phyloP scores from a whole-genome alignment of 2,113 vertebrate genomes.

The Onychostoma macrolepis region DNA sequence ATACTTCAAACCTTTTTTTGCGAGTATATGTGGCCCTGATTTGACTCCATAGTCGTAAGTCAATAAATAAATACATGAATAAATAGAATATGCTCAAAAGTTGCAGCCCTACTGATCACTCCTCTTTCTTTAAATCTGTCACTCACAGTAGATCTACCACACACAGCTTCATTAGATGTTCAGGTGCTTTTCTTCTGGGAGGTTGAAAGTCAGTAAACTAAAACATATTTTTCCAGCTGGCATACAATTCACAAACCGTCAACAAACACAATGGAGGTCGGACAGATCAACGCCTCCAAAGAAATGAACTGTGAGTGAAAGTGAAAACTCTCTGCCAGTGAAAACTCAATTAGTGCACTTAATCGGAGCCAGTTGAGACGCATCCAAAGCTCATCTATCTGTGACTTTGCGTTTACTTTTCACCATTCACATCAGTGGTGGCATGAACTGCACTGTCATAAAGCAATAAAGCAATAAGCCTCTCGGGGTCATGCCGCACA shows the following conservation, averaged over 20 bases:
- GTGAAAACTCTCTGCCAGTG: not conserved
- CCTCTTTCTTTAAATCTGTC: not conserved
- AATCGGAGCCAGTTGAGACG: not conserved
- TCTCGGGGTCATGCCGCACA: not conserved
- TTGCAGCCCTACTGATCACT: not conserved
- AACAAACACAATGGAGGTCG: not conserved
- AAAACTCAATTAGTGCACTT: constrained; percentile 12
- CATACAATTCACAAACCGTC: not conserved
- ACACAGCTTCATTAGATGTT: not conserved
- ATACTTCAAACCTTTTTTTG: too few relatives aligned
- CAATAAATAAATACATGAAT: too few relatives aligned
- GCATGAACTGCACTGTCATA: not conserved
- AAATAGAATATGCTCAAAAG: too few relatives aligned
- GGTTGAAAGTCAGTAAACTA: too few relatives aligned
- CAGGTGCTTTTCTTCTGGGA: not conserved
- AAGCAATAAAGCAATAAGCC: not conserved
- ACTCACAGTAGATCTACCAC: not conserved
- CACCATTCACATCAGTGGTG: not conserved
- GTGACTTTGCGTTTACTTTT: not conserved
- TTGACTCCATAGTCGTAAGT: too few relatives aligned
- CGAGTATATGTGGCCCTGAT: too few relatives aligned
- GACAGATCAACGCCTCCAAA: not conserved
- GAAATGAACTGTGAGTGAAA: not conserved
- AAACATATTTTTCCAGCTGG: not conserved
- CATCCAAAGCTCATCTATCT: not conserved